Base-by-base conservation (phyloP, 1,140 invertebrate species). In the Drosophila ercepeae region DNA sequence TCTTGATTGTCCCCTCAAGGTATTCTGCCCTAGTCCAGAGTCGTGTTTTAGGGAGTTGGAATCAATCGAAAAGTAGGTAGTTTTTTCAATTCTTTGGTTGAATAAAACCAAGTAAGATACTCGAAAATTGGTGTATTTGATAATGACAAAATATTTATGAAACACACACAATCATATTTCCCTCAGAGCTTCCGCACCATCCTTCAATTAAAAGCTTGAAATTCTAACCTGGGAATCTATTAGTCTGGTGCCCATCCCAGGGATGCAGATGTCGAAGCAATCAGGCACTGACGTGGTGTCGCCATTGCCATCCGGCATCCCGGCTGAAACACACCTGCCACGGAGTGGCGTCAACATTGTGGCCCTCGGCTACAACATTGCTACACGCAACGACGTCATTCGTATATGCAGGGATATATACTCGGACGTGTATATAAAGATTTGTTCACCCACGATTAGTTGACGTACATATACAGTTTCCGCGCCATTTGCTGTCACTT, bases 351-450 rank as follows among this genome's bases (percentile, higher is more conserved):
- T 70, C 76, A 78, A 74, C 53, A 58, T 55, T 48, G 9, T 18
- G 29, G 34, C 44, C 53, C 45, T 52, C 57, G 68, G 25, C 25
- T 44, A 34, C 48, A 64, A 29, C 32, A 52, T 42, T 19, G 13
- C 34, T 39, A 71, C 53, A 77, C 61, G 67, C 54, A 60, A 16
- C n/a, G 21, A 27, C 34, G 34, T 39, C 11, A 27, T 27, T n/a
- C 21, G 23, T 34, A 54, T 14, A 42, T 46, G 98, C 36, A 16
- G 34, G 34, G 49, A 54, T 14, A 42, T 46, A 98, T 27, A 23
- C 36, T 60, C n/a, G 41, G 13, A 6, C 58, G 19, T 55, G 61
- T 74, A 69, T 46, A 75, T 54, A 49, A 74, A 73, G 73, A 81
- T 86, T 88, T 86, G 63, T 86, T 86, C 81, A 86, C 82, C 82